Conservation (phyloP, 2,797 vertebrate genomes). For the Atherinosoma microstoma region DNA sequence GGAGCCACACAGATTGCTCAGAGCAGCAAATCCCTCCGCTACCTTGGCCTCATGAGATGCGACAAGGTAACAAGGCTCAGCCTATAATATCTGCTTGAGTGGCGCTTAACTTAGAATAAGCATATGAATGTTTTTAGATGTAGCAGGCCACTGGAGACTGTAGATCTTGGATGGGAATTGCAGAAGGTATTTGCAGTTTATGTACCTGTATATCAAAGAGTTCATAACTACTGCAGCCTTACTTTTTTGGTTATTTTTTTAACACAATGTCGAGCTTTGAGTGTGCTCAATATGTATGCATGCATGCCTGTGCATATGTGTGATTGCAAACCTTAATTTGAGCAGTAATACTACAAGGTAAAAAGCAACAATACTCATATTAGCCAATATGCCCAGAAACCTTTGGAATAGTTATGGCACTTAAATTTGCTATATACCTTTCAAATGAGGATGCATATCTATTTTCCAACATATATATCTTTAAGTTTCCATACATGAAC, state of each 20-base stretch:
- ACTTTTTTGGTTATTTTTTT: background rate
- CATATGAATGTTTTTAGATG: background rate
- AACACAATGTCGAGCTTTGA: background rate
- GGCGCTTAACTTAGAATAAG: background rate
- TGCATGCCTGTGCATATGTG: constrained; percentile 1
- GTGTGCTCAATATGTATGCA: background rate
- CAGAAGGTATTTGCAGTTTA: background rate
- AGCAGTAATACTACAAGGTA: too few species aligned
- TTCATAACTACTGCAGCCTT: background rate
- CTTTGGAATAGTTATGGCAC: background rate
- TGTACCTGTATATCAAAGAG: background rate
- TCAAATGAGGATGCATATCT: background rate
- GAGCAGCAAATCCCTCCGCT: constrained; percentile 96
- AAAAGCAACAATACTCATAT: too few species aligned
- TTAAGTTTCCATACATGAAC: background rate
- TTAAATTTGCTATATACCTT: background rate
- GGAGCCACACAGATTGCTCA: constrained; percentile 96
- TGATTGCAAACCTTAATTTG: too few species aligned
- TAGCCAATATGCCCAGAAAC: background rate
- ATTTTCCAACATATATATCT: background rate
- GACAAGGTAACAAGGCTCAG: constrained; percentile 90
- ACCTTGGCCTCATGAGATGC: constrained; percentile 97
- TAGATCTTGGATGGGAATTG: background rate
- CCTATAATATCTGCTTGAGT: constrained; percentile 21
- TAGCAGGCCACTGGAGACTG: constrained; percentile 2